These are phyloP conservation scores for Fabriciana adippe DNA, from an alignment of 2,888 invertebrate genomes.

Conservation along the genomic window DNA sequence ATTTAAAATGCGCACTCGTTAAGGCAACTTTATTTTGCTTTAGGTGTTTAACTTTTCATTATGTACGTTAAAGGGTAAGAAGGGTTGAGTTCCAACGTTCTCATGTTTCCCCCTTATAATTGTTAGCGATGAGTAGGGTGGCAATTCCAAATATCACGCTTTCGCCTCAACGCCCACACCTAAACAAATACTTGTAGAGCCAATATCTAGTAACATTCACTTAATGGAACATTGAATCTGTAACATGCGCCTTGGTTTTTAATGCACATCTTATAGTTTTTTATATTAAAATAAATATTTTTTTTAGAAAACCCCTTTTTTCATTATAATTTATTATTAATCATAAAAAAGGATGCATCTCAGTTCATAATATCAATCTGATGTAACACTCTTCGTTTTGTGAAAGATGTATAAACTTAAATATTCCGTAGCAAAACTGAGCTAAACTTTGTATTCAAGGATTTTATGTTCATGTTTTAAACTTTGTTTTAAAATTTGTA, in stretches of 20 bases:
- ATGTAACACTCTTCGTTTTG: conserved; percentile 5
- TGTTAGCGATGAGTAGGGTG: neutral
- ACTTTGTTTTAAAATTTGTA: conserved; percentile 12
- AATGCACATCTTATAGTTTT: too few relatives aligned
- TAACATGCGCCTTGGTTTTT: too few relatives aligned
- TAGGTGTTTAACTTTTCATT: neutral
- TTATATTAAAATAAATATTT: neutral
- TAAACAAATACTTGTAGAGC: neutral
- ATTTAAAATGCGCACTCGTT: neutral
- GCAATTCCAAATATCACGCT: neutral
- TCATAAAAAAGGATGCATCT: too few relatives aligned
- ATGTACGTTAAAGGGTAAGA: neutral
- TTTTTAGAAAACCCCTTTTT: neutral
- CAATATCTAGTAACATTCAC: neutral
- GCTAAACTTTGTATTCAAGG: conserved; percentile 14
- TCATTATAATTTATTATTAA: neutral
- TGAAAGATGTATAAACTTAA: conserved; percentile 19
- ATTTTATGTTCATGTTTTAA: conserved; percentile 17
- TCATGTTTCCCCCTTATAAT: neutral
- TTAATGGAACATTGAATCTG: too few relatives aligned
- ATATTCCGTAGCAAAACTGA: conserved; percentile 19
- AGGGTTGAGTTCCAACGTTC: neutral
- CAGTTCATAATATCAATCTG: neutral
- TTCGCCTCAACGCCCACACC: neutral
- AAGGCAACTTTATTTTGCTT: too few relatives aligned